Percentiles rank a stretch among this genome's conserved stretches.
These are phyloP conservation scores for Drosophila rubida DNA, from an alignment of 2,888 invertebrate genomes.

Conservation along the genomic window DNA sequence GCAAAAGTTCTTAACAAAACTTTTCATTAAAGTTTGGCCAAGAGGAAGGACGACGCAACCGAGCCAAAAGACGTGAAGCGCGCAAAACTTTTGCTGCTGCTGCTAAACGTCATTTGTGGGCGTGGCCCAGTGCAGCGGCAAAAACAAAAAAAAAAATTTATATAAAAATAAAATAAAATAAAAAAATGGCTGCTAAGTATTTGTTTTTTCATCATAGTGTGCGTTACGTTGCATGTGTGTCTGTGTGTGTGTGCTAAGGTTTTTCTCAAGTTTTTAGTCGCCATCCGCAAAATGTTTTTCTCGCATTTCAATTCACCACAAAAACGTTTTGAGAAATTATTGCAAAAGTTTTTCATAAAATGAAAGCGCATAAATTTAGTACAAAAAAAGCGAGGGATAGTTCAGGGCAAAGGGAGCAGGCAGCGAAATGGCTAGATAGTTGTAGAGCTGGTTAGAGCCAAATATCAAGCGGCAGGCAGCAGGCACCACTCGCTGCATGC, in stretches of 20 bases:
- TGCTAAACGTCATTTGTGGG: slow-evolving; percentile 76
- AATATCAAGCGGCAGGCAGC: slow-evolving; percentile 63
- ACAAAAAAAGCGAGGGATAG: slow-evolving; percentile 32
- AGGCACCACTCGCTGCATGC: slow-evolving; percentile 54
- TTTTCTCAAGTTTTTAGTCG: slow-evolving; percentile 83
- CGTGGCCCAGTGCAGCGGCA: slow-evolving; percentile 59
- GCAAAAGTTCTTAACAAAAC: slow-evolving; percentile 78
- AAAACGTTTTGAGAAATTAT: slow-evolving; percentile 84
- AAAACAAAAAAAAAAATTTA: slow-evolving; percentile 7
- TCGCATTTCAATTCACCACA: slow-evolving; percentile 84
- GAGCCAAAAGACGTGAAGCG: slow-evolving; percentile 43
- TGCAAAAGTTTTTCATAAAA: slow-evolving; percentile 83
- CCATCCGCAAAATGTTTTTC: slow-evolving; percentile 84
- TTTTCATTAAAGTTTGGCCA: slow-evolving; percentile 80
- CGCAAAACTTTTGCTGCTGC: slow-evolving; percentile 70
- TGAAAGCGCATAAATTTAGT: slow-evolving; percentile 83
- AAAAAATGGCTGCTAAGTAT: slow-evolving; percentile 57
- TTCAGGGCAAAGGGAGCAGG: not conserved
- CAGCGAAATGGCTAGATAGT: slow-evolving; percentile 37
- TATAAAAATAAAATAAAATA: slow-evolving; percentile 27
- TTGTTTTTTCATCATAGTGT: slow-evolving; percentile 46
- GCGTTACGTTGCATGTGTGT: slow-evolving; percentile 12
- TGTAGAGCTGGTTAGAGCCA: slow-evolving; percentile 58
- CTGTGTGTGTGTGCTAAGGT: slow-evolving; percentile 53
- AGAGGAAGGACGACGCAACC: slow-evolving; percentile 40